phyloP scores from a whole-genome alignment of 2,888 invertebrate genomes.

The Agriopis leucophaearia region DNA sequence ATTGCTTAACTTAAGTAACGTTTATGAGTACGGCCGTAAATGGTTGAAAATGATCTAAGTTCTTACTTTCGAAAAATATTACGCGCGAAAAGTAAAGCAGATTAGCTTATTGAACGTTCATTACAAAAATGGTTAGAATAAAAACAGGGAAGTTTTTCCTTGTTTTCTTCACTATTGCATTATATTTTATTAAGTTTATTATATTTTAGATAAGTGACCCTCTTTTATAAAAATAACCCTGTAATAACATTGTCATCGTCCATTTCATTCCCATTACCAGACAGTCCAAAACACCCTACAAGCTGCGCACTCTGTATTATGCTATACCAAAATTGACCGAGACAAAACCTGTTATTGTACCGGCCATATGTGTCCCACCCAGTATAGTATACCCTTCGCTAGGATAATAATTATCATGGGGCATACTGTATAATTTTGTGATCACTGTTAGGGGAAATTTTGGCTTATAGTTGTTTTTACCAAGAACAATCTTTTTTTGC shows the following conservation, averaged over 20 bases:
- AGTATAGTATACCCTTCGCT: constrained; percentile 36
- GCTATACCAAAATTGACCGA: constrained; percentile 40
- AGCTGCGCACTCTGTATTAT: constrained; percentile 22
- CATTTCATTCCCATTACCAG: constrained; percentile 24
- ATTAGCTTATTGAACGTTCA: no score
- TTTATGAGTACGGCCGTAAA: no score
- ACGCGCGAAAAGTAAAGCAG: no score
- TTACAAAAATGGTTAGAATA: no score
- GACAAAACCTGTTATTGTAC: constrained; percentile 40
- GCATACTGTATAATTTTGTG: constrained; percentile 41
- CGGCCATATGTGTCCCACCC: constrained; percentile 43
- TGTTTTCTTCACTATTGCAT: not conserved
- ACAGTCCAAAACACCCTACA: constrained; percentile 25
- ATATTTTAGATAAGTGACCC: not conserved
- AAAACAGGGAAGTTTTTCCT: not conserved
- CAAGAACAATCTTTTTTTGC: not conserved
- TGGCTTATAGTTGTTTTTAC: not conserved
- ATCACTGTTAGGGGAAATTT: constrained; percentile 20
- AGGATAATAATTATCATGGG: constrained; percentile 40
- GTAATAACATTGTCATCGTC: constrained; percentile 22
- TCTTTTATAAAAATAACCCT: not conserved
- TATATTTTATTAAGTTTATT: not conserved
- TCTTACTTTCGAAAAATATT: no score
- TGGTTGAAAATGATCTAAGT: no score
- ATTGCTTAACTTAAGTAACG: no score